Evolutionary conservation across 2,113 vertebrate species (phyloP).

Genomic region (Galbula dea): DNA sequence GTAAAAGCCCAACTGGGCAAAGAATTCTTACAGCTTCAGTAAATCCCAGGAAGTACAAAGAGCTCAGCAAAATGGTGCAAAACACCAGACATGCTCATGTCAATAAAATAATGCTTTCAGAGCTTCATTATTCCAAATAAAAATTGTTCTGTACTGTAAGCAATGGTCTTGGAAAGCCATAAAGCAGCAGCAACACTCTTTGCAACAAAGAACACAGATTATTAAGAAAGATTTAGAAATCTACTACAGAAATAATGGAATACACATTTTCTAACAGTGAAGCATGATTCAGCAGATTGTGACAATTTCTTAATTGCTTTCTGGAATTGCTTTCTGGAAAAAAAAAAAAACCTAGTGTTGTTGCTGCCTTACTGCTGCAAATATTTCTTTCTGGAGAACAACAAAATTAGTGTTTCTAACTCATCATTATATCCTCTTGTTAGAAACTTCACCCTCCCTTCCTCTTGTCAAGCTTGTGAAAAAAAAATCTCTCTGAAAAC

Average conservation of each 20-base stretch:
- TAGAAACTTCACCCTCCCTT: not conserved
- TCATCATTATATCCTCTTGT: not conserved
- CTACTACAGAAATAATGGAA: not conserved
- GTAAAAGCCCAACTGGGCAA: not conserved
- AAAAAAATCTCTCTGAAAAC: not conserved
- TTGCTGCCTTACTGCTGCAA: not conserved
- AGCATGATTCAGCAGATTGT: not conserved
- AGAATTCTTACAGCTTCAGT: not conserved
- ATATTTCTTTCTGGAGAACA: not conserved
- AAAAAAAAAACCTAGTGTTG: not conserved
- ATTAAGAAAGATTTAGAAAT: not conserved
- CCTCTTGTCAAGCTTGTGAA: not conserved
- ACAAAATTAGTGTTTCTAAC: not conserved
- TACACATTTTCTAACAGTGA: fast-evolving
- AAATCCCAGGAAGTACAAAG: not conserved
- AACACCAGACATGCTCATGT: not conserved
- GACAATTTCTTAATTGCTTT: not conserved
- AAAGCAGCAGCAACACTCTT: not conserved
- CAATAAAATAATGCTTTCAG: not conserved
- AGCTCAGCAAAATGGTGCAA: not conserved
- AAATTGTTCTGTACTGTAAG: not conserved
- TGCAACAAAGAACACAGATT: not conserved
- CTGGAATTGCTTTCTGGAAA: not conserved
- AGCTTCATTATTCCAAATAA: not conserved
- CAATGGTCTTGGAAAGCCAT: not conserved